Base-by-base conservation (phyloP, 2,888 invertebrate genomes). In the Erebia palarica region DNA sequence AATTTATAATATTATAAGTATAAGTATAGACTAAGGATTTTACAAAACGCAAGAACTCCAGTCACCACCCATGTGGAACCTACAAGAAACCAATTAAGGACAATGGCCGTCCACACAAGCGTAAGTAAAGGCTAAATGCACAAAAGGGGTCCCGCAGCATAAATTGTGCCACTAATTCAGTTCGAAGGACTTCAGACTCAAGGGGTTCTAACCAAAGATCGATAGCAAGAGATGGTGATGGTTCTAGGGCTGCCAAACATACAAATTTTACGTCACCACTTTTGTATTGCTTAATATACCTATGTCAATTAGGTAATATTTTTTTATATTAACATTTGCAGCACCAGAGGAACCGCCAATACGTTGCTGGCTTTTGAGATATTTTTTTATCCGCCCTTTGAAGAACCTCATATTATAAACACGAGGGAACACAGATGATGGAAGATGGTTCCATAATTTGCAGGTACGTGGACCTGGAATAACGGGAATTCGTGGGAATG, bases 181-280 rank as follows among this genome's bases (percentile, higher is more conserved):
- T 80, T 81, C 81, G 80, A 81, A 83, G 82, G 83, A 88, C 87
- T 87, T 84, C 85, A 89, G 87, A 86, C 88, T 86, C 88, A 84
- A 87, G 92, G 90, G 92, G 86, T 82, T 78, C 76, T 81, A 78
- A 83, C 86, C 87, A 86, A 86, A 92, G 91, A 92, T 92, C 92
- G 90, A 92, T 92, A 92, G 90, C 89, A 86, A 88, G 85, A 86
- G 87, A 85, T 85, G 82, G 84, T 87, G 87, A 88, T 89, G 88
- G 85, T 82, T 82, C 87, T 47, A 63, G 63, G 63, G 63, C 14
- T 63, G 63, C 49, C 63, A 21, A 14, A 11, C 4, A 16, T 14
- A 4, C 27, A 59, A 14, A 10, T 11, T 44, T 16, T 57, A 13
- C 13, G 4, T 21, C 3, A 21, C 1, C 21, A 3, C 3, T 21